Conservation (phyloP, 23 tunicate genomes). For the Trididemnum clinides region DNA sequence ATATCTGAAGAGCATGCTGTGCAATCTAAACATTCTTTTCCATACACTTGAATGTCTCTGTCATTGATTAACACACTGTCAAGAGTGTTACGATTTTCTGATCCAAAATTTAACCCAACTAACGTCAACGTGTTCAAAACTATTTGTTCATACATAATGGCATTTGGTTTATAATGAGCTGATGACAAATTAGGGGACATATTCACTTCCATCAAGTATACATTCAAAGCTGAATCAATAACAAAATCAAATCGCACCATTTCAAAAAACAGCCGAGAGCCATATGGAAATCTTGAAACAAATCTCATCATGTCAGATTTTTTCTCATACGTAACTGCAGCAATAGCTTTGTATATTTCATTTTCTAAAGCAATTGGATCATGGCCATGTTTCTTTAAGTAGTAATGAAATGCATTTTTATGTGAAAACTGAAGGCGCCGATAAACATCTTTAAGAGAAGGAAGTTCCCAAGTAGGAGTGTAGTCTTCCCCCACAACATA, state of each 20-base stretch:
- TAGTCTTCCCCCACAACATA: constrained; percentile 98
- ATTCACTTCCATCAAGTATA: constrained; percentile 91
- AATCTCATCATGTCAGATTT: constrained; percentile 42
- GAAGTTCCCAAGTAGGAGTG: constrained; percentile 93
- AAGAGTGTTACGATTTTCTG: neutral
- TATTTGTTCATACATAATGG: constrained; percentile 80
- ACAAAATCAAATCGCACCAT: constrained; percentile 96
- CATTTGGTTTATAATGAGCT: constrained; percentile 74
- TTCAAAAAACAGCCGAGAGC: constrained; percentile 71
- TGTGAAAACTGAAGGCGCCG: constrained; percentile 51
- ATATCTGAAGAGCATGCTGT: constrained; percentile 20
- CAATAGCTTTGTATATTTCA: constrained; percentile 66
- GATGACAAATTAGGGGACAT: constrained; percentile 98
- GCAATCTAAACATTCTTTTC: constrained; percentile 32
- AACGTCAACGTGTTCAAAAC: constrained; percentile 55
- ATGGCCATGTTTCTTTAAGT: constrained; percentile 27
- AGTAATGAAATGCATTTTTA: constrained; percentile 35
- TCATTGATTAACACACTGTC: constrained; percentile 1
- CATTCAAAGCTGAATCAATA: constrained; percentile 61
- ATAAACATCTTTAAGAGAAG: constrained; percentile 55
- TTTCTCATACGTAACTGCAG: constrained; percentile 60
- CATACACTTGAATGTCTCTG: constrained; percentile 56
- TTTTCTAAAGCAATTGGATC: constrained; percentile 26
- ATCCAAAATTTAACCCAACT: constrained; percentile 36
- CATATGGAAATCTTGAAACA: constrained; percentile 42